Evolutionary conservation across 2,888 invertebrate genomes (phyloP), one percentile per base, ranked within the genome.

Genomic region (Lobophora halterata): DNA sequence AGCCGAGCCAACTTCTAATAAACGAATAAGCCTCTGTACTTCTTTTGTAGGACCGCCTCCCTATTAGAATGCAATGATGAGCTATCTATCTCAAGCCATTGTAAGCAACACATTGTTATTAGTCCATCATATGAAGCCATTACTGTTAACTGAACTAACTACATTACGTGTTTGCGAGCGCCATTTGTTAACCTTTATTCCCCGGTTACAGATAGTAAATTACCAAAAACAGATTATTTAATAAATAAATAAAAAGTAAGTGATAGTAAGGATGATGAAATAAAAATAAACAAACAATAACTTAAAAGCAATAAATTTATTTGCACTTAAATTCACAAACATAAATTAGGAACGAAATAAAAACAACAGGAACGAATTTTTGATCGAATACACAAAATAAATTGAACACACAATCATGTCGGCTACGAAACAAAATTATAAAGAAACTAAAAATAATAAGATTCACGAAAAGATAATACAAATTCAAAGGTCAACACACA

Each of bases 311-410:
- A 86, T 81, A 80, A 79, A 80, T 81, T 81, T 85, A 81, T 83
- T 85, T 88, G 86, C 76, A 71, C 72, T 72, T 78, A 70, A 58
- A 56, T 58, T 61, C 65, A 75, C 59, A 70, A 81, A 81, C 75
- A 79, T 76, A 80, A 79, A 79, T 79, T 71, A 77, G 61, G 79
- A 83, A 86, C 81, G 70, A 86, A 88, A 88, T 86, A 88, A 88
- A 88, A 86, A 85, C 89, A 89, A 85, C 85, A 83, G 79, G 80
- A 83, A 83, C 81, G 71, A 79, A 74, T 64, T 65, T 65, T 64
- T 51, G 61, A 55, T 52, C 45, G 47, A 65, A 61, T 64, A 64
- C 60, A 64, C 61, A 66, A 65, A 62, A 66, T 64, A 68, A 67
- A 37, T 55, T 51, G 52, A 52, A 46, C 56, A 58, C 51, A 54